phyloP scores from a whole-genome alignment of 2,888 invertebrate genomes.

The Plebejus melissa region DNA sequence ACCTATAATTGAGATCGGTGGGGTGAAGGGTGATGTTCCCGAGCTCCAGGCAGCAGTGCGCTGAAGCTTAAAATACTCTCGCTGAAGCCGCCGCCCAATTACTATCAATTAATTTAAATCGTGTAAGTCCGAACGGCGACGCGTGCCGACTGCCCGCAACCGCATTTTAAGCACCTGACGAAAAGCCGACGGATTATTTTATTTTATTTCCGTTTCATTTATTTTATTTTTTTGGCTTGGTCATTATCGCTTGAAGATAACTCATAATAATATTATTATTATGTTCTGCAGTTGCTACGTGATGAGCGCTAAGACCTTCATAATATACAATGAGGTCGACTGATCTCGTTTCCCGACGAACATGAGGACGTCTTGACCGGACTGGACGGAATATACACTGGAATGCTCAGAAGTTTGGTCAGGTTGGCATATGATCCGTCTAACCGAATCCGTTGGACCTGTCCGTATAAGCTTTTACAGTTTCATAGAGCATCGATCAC shows the following conservation, averaged over 20 bases:
- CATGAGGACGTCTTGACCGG: too few species aligned
- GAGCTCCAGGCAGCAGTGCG: background rate
- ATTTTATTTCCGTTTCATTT: background rate
- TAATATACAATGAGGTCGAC: too few species aligned
- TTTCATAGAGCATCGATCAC: background rate
- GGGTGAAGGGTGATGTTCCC: background rate
- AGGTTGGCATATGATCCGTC: background rate
- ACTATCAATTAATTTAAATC: slow-evolving; percentile 17
- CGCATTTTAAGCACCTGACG: background rate
- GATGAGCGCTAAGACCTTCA: background rate
- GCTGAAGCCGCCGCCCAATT: background rate
- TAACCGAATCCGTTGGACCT: too few species aligned
- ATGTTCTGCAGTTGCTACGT: background rate
- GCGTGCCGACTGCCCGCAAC: background rate
- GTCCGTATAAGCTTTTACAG: too few species aligned
- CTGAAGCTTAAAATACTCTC: slow-evolving; percentile 1
- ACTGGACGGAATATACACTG: too few species aligned
- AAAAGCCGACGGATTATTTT: slow-evolving; percentile 1
- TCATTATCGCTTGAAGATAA: background rate
- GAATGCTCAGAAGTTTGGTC: too few species aligned
- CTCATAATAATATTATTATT: background rate
- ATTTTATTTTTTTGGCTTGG: background rate
- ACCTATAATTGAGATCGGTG: too few species aligned
- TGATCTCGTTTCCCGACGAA: too few species aligned
- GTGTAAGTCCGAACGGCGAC: background rate